A percentile compares a stretch with the other conserved stretches of the same genome.
phyloP scores from a whole-genome alignment of 1,140 invertebrate species.

The Bombus confusus region DNA sequence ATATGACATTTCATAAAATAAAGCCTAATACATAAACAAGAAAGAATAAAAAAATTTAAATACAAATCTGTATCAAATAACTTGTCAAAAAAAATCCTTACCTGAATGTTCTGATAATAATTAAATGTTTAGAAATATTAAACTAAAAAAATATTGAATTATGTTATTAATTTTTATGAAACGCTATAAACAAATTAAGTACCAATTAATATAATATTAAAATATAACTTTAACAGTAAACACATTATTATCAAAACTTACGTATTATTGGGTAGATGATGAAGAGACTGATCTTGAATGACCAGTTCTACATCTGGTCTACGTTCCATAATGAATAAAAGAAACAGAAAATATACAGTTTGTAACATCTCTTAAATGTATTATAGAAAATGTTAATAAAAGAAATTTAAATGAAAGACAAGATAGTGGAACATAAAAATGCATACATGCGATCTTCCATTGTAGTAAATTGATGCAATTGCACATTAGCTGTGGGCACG shows the following conservation, averaged over 20 bases:
- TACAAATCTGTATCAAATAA: background rate
- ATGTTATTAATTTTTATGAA: background rate
- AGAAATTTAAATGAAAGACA: constrained; percentile 60
- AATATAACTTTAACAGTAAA: background rate
- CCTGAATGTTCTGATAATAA: constrained; percentile 9
- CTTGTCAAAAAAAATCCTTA: background rate
- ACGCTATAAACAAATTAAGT: background rate
- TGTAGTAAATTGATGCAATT: constrained; percentile 64
- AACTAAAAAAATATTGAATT: constrained; percentile 17
- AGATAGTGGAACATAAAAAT: constrained; percentile 71
- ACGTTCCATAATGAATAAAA: constrained; percentile 67
- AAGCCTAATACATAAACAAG: background rate
- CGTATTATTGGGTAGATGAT: constrained; percentile 70
- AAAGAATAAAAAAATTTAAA: background rate
- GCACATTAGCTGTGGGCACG: constrained; percentile 66
- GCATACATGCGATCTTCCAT: constrained; percentile 82
- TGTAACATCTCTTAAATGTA: constrained; percentile 6
- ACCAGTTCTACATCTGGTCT: constrained; percentile 79
- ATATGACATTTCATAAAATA: background rate
- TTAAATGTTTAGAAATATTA: constrained; percentile 1
- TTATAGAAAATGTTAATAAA: constrained; percentile 63
- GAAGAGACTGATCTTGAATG: constrained; percentile 72
- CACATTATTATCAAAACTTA: constrained; percentile 70
- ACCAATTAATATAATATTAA: background rate
- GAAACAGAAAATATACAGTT: constrained; percentile 40